A percentile compares a stretch with the other conserved stretches of the same genome.
phyloP scores from a whole-genome alignment of 2,113 vertebrate species.

The Nerophis lumbriciformis region DNA sequence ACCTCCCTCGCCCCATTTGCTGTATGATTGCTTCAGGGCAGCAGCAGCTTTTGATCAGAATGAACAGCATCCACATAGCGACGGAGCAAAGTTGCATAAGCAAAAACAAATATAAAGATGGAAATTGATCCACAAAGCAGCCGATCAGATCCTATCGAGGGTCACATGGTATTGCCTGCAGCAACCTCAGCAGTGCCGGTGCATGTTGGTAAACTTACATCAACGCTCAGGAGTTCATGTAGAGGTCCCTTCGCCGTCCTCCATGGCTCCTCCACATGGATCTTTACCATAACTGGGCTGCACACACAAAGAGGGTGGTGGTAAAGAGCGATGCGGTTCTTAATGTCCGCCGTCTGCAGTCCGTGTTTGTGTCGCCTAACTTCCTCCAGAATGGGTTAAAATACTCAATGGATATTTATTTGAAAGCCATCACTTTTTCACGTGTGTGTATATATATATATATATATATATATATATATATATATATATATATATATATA shows the following conservation, averaged over 20 bases:
- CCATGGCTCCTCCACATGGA: constrained; percentile 66
- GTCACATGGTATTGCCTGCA: constrained; percentile 65
- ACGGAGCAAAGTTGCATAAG: constrained; percentile 42
- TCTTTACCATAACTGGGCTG: constrained; percentile 73
- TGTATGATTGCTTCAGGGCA: constrained; percentile 76
- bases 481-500: constrained; percentile 14
- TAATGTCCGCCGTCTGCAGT: constrained; percentile 71
- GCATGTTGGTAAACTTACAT: constrained; percentile 75
- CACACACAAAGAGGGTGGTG: constrained; percentile 52
- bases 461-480: constrained; percentile 5
- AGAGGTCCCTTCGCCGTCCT: constrained; percentile 67
- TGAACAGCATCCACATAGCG: constrained; percentile 29
- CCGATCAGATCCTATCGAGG: constrained; percentile 42
- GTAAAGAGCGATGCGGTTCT: constrained; percentile 68
- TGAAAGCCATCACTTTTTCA: constrained; percentile 28
- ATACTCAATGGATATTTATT: constrained; percentile 42
- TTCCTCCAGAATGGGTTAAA: constrained; percentile 47
- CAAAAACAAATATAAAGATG: constrained; percentile 15
- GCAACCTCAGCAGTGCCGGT: constrained; percentile 71
- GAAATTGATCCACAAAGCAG: constrained; percentile 41
- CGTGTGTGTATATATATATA: constrained; percentile 28
- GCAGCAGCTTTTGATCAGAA: constrained; percentile 62
- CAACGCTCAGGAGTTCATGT: constrained; percentile 70
- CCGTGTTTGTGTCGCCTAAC: constrained; percentile 44
- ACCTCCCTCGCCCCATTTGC: constrained; percentile 55